Evolutionary conservation across 2,888 invertebrate species (phyloP), one percentile per base, ranked within the genome.

Genomic region (Watsonalla binaria): DNA sequence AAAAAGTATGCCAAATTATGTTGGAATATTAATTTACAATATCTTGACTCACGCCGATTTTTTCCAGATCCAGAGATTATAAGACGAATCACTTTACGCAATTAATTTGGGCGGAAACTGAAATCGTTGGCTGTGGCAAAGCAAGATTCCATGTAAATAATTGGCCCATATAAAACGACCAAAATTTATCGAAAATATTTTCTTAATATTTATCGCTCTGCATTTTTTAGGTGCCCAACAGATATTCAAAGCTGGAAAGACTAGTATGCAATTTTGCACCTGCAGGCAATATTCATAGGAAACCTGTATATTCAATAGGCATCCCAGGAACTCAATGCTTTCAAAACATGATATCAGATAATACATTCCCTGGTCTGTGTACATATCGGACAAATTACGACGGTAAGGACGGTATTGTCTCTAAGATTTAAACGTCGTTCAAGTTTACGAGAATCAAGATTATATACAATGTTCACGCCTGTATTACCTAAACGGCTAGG

Each of bases 181-280:
- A 37, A 37, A 35, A 35, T 39, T 0, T 42, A 11, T 11, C 11
- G 11, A 5, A 24, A 48, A 47, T 24, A 6, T 48, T 49, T 24
- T 49, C 37, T 6, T 51, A 55, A 54, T 52, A 57, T 51, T 53
- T 14, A 52, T 14, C 52, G 51, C 5, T 35, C 7, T 6, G 46
- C 54, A 51, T 52, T 52, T 76, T 77, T 54, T 59, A 81, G 80
- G 57, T 74, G 52, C 52, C 65, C 33, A 55, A 68, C 57, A 68
- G 62, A 63, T 68, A 76, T 9, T 62, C 64, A 45, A 65, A 73
- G 37, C 59, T 86, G 14, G 82, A 86, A 46, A 79, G 89, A 60
- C 67, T 90, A 7, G 79, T 90, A 4, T 90, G 90, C 56, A 89
- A 90, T 62, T 89, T 90, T 59, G 78, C 86, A 6, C 84, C 89